A percentile compares a stretch with the other conserved stretches of the same genome.
These are phyloP conservation scores for Lophotis ruficrista DNA, from an alignment of 2,113 vertebrate genomes.

Conservation along the genomic window DNA sequence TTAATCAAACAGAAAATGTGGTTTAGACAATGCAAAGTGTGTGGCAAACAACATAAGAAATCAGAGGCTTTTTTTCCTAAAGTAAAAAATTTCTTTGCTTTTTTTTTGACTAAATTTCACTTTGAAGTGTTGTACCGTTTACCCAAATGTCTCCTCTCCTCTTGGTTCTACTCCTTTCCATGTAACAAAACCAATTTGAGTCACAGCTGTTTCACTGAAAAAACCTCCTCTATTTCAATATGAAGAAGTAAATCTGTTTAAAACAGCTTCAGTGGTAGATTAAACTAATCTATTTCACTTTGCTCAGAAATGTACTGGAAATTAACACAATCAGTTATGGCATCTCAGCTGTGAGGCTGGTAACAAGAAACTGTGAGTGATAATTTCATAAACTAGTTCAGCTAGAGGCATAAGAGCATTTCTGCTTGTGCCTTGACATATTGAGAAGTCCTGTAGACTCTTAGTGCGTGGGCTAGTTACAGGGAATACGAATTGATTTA, in stretches of 20 bases:
- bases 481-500: background rate
- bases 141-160: background rate
- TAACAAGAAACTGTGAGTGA: conserved; percentile 27
- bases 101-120: background rate
- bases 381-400: conserved; percentile 46
- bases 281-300: conserved; percentile 58
- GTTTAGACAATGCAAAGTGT: background rate
- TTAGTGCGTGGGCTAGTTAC: background rate
- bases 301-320: conserved; percentile 31
- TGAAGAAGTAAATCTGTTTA: conserved; percentile 35
- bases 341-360: conserved; percentile 2
- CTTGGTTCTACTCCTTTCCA: background rate
- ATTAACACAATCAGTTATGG: conserved; percentile 47
- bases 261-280: conserved; percentile 19
- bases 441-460: background rate
- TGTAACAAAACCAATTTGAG: background rate
- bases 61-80: fast-evolving
- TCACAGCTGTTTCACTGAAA: conserved; percentile 11
- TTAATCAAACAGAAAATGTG: background rate
- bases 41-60: background rate
- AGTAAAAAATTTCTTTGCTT: background rate
- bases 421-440: background rate
- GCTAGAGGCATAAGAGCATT: background rate
- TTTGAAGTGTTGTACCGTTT: background rate
- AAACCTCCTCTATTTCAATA: background rate